Evolutionary conservation across 2,888 invertebrate species (phyloP).

Genomic region (Amorpha juglandis): DNA sequence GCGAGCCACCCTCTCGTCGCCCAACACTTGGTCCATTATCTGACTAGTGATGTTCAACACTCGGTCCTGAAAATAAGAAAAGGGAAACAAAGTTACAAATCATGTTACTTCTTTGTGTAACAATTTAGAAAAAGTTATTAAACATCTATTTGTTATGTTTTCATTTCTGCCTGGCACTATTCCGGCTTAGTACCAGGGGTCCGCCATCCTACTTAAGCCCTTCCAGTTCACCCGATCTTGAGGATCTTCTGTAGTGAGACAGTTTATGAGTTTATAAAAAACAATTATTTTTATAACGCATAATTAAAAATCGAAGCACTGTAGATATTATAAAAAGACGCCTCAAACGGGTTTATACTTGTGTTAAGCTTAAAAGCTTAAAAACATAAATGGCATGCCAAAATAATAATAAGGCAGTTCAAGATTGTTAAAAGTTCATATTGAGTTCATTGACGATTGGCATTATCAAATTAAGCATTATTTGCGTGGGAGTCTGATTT

Average conservation of each 20-base stretch:
- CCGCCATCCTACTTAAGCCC: too few species aligned
- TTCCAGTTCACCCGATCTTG: too few species aligned
- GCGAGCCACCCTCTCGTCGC: slow-evolving; percentile 93
- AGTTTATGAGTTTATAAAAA: too few species aligned
- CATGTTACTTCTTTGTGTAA: not conserved
- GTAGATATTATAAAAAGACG: too few species aligned
- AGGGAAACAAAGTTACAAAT: not conserved
- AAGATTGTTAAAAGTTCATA: not conserved
- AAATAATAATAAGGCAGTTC: not conserved
- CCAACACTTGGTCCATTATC: slow-evolving; percentile 97
- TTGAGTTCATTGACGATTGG: slow-evolving; percentile 15
- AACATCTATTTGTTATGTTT: too few species aligned
- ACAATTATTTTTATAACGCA: too few species aligned
- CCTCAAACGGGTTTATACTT: not conserved
- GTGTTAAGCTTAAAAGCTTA: not conserved
- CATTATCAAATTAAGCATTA: slow-evolving; percentile 13
- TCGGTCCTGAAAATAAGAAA: slow-evolving; percentile 85
- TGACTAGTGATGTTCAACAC: slow-evolving; percentile 96
- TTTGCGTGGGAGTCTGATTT: slow-evolving; percentile 7
- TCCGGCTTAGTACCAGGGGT: too few species aligned
- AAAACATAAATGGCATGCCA: not conserved
- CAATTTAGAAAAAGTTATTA: too few species aligned
- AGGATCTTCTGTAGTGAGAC: too few species aligned
- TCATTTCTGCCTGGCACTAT: too few species aligned
- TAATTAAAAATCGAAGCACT: too few species aligned